Base-by-base conservation (phyloP, 2,888 invertebrate genomes). In the Stenolophus ochropezus region DNA sequence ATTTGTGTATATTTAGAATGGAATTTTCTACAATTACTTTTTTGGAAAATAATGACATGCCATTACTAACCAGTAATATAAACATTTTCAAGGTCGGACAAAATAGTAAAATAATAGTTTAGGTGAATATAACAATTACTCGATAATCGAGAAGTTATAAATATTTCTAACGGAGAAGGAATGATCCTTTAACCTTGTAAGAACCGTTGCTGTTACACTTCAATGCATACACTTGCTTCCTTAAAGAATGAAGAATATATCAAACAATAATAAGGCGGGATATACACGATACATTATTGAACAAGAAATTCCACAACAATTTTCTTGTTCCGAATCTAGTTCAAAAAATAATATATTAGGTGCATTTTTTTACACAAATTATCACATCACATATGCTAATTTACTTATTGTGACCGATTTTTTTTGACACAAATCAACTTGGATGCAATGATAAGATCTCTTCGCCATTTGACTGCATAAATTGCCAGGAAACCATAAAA, bases 21-120 rank as follows among this genome's bases (percentile, higher is more conserved):
- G 61, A 61, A 61, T 61, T 23, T 61, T 23, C 25, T n/a, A 61
- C 23, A 23, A 61, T 56, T 25, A 61, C 23, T 61, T 61, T 61
- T 61, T 61, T 42, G 11, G 61, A 61, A 4, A 11, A 20, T 61
- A 61, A 61, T 61, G 21, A 61, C 61, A 61, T 4, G 2, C 33
- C 33, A 42, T 42, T 42, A 42, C 4, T 42, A 11, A 42, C 1
- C 11, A 42, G 8, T 42, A 42, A 11, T 42, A 42, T 42, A 42
- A 42, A 42, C 33, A 42, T 42, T 8, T 11, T 42, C 33, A 42
- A 42, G 33, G 33, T 42, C 33, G 2, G 1, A 8, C 33, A 42
- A 42, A 42, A 42, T 42, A 6, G 4, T 42, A 42, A 42, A 42
- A 42, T 42, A 8, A 8, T 42, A 42, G 33, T 42, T 42, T 3